Evolutionary conservation across 2,113 vertebrate genomes (phyloP).

Genomic region (Hyla sarda): DNA sequence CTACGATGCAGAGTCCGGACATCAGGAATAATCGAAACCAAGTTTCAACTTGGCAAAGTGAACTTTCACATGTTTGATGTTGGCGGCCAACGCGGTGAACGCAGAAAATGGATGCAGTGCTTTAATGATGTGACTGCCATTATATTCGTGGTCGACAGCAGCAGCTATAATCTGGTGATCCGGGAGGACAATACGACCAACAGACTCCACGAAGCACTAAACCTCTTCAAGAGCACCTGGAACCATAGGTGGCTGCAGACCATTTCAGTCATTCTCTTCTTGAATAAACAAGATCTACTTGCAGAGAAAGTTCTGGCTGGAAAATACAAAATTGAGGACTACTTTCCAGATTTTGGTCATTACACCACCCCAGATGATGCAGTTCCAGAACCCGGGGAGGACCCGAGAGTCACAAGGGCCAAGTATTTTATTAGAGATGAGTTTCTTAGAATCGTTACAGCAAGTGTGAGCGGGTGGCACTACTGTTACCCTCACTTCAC

Average conservation of each 20-base stretch:
- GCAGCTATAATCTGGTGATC: conserved; percentile 99
- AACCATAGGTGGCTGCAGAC: conserved; percentile 99
- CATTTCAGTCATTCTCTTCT: conserved; percentile 98
- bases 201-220: conserved; percentile 97
- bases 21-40: too few relatives aligned
- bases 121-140: conserved; percentile 99
- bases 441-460: conserved; percentile 99
- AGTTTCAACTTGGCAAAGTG: too few relatives aligned
- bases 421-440: conserved; percentile 99
- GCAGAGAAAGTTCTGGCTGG: conserved; percentile 97
- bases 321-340: conserved; percentile 98
- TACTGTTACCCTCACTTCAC: conserved; percentile 99
- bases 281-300: conserved; percentile 98
- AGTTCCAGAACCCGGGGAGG: conserved; percentile 91
- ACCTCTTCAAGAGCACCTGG: conserved; percentile 99
- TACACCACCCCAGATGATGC: conserved; percentile 98
- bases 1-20: too few relatives aligned
- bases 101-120: conserved; percentile 98
- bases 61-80: conserved; percentile 99
- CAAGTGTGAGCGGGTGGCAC: conserved; percentile 93
- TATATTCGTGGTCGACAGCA: conserved; percentile 98
- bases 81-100: conserved; percentile 94
- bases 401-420: conserved; percentile 95
- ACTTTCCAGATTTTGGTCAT: conserved; percentile 97
- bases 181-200: conserved; percentile 99